A percentile compares a stretch with the other conserved stretches of the same genome.
phyloP scores from a whole-genome alignment of 2,888 invertebrate species.

The Adineta ricciae region DNA sequence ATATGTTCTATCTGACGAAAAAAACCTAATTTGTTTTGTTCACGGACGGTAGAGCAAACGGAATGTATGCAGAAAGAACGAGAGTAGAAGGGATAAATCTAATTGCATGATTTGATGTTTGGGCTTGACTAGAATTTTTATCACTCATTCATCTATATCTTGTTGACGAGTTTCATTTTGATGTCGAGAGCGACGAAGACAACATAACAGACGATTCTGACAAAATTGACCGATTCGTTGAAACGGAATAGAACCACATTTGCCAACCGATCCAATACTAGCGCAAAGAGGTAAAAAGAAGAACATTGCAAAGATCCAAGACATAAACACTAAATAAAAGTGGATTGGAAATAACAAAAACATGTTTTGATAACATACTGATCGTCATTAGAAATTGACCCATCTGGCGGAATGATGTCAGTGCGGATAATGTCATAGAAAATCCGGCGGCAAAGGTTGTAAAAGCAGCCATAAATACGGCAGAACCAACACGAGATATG shows the following conservation, averaged over 20 bases:
- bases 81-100: background rate
- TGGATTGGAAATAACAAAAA: no score
- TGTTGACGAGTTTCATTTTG: background rate
- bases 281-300: constrained; percentile 40
- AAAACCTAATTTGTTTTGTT: background rate
- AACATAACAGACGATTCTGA: background rate
- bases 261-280: constrained; percentile 34
- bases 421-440: constrained; percentile 69
- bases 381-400: constrained; percentile 70
- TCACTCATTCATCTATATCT: background rate
- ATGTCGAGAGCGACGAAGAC: background rate
- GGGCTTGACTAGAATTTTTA: background rate
- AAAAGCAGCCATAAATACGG: constrained; percentile 70
- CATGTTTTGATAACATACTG: background rate
- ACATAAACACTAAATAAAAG: constrained; percentile 72
- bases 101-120: no score
- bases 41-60: background rate
- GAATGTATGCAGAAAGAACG: background rate
- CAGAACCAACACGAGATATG: constrained; percentile 61
- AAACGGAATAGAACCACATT: constrained; percentile 28
- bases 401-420: constrained; percentile 78
- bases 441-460: constrained; percentile 75
- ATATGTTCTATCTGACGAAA: background rate
- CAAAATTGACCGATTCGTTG: background rate
- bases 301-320: constrained; percentile 58